Evolutionary conservation across 1,140 invertebrate genomes (phyloP).

Genomic region (Meloidogyne exigua): DNA sequence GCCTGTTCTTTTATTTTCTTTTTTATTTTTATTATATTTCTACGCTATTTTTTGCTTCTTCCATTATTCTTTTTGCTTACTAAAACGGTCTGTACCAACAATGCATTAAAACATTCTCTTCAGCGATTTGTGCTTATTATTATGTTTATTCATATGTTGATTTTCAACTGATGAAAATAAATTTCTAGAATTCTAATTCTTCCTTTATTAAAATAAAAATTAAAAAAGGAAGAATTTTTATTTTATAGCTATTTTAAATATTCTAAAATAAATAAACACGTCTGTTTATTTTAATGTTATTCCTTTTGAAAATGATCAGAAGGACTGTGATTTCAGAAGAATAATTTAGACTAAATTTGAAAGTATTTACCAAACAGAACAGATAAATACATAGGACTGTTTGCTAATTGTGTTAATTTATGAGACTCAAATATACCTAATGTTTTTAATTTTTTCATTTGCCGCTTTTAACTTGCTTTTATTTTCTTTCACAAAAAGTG

Average conservation of each 20-base stretch:
- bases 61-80: not conserved
- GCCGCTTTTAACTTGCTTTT: not conserved
- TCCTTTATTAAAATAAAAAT: no score
- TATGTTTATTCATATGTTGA: not conserved
- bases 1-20: not conserved
- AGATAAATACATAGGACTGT: no score
- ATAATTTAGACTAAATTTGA: no score
- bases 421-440: no score
- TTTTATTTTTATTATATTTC: not conserved
- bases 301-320: no score
- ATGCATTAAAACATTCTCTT: not conserved
- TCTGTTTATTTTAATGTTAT: no score
- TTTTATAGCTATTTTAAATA: no score
- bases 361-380: no score
- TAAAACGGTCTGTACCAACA: conserved; percentile 2
- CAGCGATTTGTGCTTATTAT: not conserved
- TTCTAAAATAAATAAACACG: no score
- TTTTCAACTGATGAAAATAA: not conserved
- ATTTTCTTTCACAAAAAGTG: not conserved
- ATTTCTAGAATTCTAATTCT: conserved; percentile 1
- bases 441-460: not conserved
- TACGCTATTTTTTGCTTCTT: not conserved
- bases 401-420: no score
- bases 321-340: no score
- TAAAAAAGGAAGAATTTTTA: no score